phyloP scores from a whole-genome alignment of 2,113 vertebrate genomes.

The Mormyrus lacerda region DNA sequence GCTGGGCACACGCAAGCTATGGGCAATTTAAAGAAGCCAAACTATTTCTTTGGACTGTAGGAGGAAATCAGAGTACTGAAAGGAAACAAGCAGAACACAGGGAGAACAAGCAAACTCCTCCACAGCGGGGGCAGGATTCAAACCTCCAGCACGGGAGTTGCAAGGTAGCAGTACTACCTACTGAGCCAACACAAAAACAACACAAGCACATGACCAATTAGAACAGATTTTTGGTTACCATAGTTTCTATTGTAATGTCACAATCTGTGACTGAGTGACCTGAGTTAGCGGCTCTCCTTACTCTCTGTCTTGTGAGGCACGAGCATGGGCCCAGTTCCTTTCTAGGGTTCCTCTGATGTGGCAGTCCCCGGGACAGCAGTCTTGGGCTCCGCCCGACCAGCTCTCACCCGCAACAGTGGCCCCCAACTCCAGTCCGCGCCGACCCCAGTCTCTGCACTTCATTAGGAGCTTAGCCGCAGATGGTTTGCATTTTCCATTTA shows the following conservation, averaged over 20 bases:
- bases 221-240: not conserved
- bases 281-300: not conserved
- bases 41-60: not conserved
- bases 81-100: not conserved
- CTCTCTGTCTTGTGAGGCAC: not conserved
- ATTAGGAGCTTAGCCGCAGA: constrained; percentile 83
- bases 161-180: not conserved
- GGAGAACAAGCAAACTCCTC: not conserved
- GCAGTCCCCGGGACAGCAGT: constrained; percentile 33
- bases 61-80: not conserved
- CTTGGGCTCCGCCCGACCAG: constrained; percentile 44
- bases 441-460: constrained; percentile 73
- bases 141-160: not conserved
- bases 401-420: constrained; percentile 53
- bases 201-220: not conserved
- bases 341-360: constrained; percentile 27
- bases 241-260: not conserved
- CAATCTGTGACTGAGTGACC: not conserved
- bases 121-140: not conserved
- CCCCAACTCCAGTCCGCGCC: constrained; percentile 51
- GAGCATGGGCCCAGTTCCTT: not conserved
- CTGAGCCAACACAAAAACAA: not conserved
- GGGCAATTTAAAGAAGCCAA: not conserved
- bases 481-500: constrained; percentile 84
- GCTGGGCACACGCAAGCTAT: not conserved